These are phyloP conservation scores for Xylota sylvarum DNA, from an alignment of 2,888 invertebrate species.

Conservation along the genomic window DNA sequence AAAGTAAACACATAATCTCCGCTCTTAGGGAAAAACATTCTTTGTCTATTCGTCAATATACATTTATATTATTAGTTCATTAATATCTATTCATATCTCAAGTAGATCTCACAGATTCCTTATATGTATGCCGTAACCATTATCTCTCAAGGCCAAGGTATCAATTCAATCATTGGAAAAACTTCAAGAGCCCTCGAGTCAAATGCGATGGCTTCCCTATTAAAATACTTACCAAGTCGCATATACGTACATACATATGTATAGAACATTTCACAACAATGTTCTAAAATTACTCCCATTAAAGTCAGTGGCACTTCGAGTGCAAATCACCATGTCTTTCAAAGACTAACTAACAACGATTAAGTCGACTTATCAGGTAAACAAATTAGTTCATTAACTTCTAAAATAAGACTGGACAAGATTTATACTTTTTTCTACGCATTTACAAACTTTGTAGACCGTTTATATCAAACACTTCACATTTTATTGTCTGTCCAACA, in stretches of 20 bases:
- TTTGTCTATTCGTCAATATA: too few species aligned
- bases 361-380: slow-evolving; percentile 12
- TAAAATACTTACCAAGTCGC: background rate
- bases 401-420: background rate
- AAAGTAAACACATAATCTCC: too few species aligned
- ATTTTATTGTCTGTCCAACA: slow-evolving; percentile 5
- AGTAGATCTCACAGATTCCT: background rate
- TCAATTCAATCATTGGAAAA: background rate
- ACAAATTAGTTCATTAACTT: background rate
- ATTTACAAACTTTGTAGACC: background rate
- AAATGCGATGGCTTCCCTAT: background rate
- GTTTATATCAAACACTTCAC: slow-evolving; percentile 3
- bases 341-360: slow-evolving; percentile 15
- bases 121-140: too few species aligned
- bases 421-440: background rate
- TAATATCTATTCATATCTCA: background rate
- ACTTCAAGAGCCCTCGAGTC: background rate
- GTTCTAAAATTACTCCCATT: slow-evolving; percentile 1
- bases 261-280: background rate
- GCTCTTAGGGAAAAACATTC: too few species aligned
- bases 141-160: slow-evolving; percentile 5
- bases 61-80: too few species aligned
- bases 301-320: background rate
- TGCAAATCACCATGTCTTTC: slow-evolving; percentile 2
- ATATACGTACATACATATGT: background rate